Percentiles rank a stretch among this genome's conserved stretches.
Evolutionary conservation across 2,113 vertebrate species (phyloP).

Genomic region (Phoxinus phoxinus): DNA sequence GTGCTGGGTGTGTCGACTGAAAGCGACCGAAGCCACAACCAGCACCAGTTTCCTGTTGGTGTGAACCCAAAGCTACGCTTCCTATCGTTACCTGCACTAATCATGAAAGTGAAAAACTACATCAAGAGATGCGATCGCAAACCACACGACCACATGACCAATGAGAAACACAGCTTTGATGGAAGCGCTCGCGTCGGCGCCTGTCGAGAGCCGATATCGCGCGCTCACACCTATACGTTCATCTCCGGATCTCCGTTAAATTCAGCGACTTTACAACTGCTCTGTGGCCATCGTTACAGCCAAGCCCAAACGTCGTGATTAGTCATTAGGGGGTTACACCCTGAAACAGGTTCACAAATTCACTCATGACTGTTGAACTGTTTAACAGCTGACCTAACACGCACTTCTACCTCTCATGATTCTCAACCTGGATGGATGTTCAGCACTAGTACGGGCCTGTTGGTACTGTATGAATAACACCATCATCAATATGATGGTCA

Average conservation of each 20-base stretch:
- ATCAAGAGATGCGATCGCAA: conserved; percentile 7
- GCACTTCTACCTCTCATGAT: conserved; percentile 49
- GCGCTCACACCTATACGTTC: conserved; percentile 34
- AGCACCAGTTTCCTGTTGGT: conserved; percentile 43
- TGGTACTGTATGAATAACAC: not conserved
- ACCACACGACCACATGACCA: conserved; percentile 12
- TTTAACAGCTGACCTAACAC: conserved; percentile 45
- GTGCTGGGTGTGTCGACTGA: not conserved
- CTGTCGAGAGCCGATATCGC: conserved; percentile 51
- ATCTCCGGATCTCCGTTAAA: conserved; percentile 69
- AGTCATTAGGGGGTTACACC: conserved; percentile 73
- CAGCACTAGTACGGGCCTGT: not conserved
- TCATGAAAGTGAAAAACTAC: conserved; percentile 39
- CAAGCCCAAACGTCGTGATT: conserved; percentile 74
- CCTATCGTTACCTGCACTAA: conserved; percentile 29
- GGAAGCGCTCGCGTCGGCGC: conserved; percentile 59
- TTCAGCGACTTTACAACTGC: conserved; percentile 59
- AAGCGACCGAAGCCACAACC: conserved; percentile 21
- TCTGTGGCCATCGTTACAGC: conserved; percentile 60
- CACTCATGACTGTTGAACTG: conserved; percentile 71
- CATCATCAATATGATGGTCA: not conserved
- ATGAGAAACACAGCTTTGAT: not conserved
- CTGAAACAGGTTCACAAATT: conserved; percentile 55
- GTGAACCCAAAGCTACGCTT: not conserved
- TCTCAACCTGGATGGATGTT: not conserved